Evolutionary conservation across 2,113 vertebrate genomes (phyloP).

Genomic region (Alethe castanea): DNA sequence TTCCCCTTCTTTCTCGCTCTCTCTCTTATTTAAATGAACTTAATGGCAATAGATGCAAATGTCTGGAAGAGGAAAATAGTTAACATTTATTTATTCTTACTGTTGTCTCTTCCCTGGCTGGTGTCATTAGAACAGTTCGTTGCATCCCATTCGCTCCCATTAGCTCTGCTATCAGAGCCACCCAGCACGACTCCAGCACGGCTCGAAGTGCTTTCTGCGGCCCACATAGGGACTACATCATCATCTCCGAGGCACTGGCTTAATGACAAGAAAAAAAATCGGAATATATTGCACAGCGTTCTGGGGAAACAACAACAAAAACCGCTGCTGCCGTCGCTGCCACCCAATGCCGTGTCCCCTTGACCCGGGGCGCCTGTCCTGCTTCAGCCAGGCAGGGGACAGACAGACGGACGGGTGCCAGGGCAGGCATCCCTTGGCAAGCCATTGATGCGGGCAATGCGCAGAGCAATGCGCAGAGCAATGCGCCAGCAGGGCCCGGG

Average conservation of each 20-base stretch:
- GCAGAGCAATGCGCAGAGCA: constrained; percentile 13
- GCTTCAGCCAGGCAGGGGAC: rapidly evolving
- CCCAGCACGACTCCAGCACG: constrained; percentile 92
- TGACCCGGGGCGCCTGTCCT: rapidly evolving
- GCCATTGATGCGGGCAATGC: constrained; percentile 25
- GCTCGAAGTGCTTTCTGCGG: constrained; percentile 90
- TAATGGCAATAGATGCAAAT: constrained; percentile 93
- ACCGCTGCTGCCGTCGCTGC: rapidly evolving
- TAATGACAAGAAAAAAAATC: constrained; percentile 89
- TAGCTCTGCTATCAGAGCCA: constrained; percentile 91
- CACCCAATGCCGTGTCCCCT: neutral
- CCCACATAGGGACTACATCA: constrained; percentile 91
- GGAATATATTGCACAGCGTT: constrained; percentile 82
- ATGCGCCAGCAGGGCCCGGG: neutral
- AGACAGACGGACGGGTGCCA: rapidly evolving
- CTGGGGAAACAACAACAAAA: constrained; percentile 62
- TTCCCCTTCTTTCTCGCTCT: constrained; percentile 67
- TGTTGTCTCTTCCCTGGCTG: constrained; percentile 92
- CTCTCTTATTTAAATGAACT: constrained; percentile 87
- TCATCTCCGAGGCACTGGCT: constrained; percentile 89
- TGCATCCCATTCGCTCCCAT: constrained; percentile 93
- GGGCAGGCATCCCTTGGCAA: neutral
- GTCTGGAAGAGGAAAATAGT: constrained; percentile 87
- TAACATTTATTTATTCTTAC: constrained; percentile 98
- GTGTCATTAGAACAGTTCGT: constrained; percentile 93